These are phyloP conservation scores for Heterotis niloticus DNA, from an alignment of 2,113 vertebrate genomes.

Conservation along the genomic window DNA sequence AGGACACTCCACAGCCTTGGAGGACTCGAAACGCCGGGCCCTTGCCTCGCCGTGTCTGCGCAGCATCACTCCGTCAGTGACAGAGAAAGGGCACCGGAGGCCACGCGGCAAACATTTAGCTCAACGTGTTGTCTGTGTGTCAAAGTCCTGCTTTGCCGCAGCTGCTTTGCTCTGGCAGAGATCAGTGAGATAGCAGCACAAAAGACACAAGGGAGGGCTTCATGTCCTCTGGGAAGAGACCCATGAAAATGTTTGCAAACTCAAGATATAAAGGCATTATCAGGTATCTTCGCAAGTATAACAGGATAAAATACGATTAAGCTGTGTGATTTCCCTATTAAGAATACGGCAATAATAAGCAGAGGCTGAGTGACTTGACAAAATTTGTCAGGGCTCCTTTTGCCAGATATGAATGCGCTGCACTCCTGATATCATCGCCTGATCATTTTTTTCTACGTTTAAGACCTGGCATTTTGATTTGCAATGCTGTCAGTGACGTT, in stretches of 20 bases:
- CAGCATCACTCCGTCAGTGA: too few relatives aligned
- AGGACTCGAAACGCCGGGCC: too few relatives aligned
- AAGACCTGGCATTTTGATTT: constrained; percentile 21
- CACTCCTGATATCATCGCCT: constrained; percentile 8
- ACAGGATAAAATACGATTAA: constrained; percentile 15
- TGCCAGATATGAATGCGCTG: constrained; percentile 1
- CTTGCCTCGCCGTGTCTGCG: too few relatives aligned
- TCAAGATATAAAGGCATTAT: constrained; percentile 19
- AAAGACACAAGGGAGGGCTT: not conserved
- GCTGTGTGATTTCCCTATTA: not conserved
- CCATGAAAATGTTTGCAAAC: constrained; percentile 15
- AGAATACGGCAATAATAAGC: constrained; percentile 1
- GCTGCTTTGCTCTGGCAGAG: too few relatives aligned
- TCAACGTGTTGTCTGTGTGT: too few relatives aligned
- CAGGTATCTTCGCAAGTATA: constrained; percentile 22
- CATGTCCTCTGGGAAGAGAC: constrained; percentile 13
- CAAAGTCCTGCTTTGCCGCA: too few relatives aligned
- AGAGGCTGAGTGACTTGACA: constrained; percentile 6
- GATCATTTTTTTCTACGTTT: not conserved
- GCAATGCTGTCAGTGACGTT: constrained; percentile 11
- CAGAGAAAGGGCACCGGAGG: too few relatives aligned
- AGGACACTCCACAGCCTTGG: too few relatives aligned
- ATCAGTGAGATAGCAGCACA: not conserved
- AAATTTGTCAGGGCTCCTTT: constrained; percentile 2
- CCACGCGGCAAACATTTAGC: too few relatives aligned